These are phyloP conservation scores for Drosophila leontia DNA, from an alignment of 1,140 invertebrate genomes.

Conservation along the genomic window DNA sequence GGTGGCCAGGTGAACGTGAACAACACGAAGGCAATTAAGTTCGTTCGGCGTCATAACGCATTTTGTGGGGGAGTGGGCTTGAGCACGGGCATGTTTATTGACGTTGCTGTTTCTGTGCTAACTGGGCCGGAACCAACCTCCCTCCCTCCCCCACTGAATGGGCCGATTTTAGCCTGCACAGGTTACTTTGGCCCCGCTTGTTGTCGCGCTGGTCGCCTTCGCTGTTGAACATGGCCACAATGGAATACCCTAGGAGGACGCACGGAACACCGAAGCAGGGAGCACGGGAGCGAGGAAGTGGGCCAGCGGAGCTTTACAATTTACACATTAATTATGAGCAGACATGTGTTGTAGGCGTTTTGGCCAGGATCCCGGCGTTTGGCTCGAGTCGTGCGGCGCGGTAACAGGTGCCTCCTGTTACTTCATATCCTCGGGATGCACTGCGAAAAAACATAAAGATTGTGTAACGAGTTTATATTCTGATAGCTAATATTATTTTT, in stretches of 20 bases:
- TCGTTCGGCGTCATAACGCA: slow-evolving; percentile 67
- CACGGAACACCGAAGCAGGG: background rate
- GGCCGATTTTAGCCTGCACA: background rate
- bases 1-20: slow-evolving; percentile 37
- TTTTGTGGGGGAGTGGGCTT: slow-evolving; percentile 39
- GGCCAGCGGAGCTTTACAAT: slow-evolving; percentile 78
- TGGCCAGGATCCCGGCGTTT: slow-evolving; percentile 27
- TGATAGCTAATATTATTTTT: background rate
- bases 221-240: slow-evolving; percentile 67
- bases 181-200: slow-evolving; percentile 25
- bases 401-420: slow-evolving; percentile 72
- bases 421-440: slow-evolving; percentile 16
- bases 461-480: fast-evolving
- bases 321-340: slow-evolving; percentile 84
- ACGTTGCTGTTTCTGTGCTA: slow-evolving; percentile 70
- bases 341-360: slow-evolving; percentile 80
- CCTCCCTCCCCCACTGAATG: background rate
- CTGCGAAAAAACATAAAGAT: background rate
- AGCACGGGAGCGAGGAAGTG: slow-evolving; percentile 9
- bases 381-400: slow-evolving; percentile 48
- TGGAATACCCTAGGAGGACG: slow-evolving; percentile 23
- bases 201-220: slow-evolving; percentile 63
- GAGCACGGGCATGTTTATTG: slow-evolving; percentile 65
- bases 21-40: slow-evolving; percentile 72
- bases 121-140: slow-evolving; percentile 46